phyloP scores from a whole-genome alignment of 2,888 invertebrate species.

The Papilio protenor region DNA sequence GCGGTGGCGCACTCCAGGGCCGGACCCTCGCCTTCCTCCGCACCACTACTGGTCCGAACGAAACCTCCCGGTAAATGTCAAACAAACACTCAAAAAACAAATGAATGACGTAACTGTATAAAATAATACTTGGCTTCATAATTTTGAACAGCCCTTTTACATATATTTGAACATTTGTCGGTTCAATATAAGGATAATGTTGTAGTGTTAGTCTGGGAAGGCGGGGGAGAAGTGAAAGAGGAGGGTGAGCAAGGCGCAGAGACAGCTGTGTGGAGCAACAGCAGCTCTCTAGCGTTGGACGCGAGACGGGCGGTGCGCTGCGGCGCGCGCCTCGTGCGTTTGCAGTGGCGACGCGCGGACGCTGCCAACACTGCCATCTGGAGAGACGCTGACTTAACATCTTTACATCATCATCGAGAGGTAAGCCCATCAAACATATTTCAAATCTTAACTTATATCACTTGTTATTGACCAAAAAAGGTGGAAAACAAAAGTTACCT shows the following conservation, averaged over 20 bases:
- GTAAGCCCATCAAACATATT: constrained; percentile 51
- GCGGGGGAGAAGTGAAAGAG: constrained; percentile 66
- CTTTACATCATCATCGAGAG: constrained; percentile 77
- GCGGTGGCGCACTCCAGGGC: constrained; percentile 76
- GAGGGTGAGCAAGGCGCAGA: constrained; percentile 69
- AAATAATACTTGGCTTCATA: neutral
- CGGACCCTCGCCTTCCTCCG: constrained; percentile 72
- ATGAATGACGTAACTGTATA: neutral
- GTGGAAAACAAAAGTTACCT: neutral
- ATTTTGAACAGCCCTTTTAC: neutral
- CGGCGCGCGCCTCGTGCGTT: constrained; percentile 73
- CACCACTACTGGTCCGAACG: constrained; percentile 71
- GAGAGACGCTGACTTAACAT: constrained; percentile 78
- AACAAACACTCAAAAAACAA: neutral
- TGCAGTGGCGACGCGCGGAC: constrained; percentile 77
- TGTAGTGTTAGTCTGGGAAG: constrained; percentile 78
- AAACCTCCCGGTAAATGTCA: constrained; percentile 72
- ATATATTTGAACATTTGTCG: neutral
- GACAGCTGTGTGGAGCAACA: constrained; percentile 80
- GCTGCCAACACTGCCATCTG: constrained; percentile 62
- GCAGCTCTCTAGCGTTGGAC: constrained; percentile 75
- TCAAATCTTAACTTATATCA: neutral
- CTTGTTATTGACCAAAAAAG: neutral
- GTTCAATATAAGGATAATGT: neutral
- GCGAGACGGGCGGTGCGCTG: constrained; percentile 77